phyloP scores from a whole-genome alignment of 2,888 invertebrate species.

The Dynastes grantii region DNA sequence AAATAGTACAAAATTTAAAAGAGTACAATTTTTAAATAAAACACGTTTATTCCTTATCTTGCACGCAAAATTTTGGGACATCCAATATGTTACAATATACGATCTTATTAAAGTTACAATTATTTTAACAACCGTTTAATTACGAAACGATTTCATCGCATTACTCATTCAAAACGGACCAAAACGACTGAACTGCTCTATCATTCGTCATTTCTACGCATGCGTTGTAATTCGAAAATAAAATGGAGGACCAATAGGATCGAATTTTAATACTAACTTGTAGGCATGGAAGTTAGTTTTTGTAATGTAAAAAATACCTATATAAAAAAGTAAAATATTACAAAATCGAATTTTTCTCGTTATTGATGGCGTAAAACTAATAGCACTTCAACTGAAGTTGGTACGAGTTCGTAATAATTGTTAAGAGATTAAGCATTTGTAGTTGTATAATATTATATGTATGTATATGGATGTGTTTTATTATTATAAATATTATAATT shows the following conservation, averaged over 20 bases:
- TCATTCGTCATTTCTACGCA: not conserved
- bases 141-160: not conserved
- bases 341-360: not conserved
- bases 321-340: not conserved
- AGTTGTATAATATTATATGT: not conserved
- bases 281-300: not conserved
- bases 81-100: not conserved
- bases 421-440: not conserved
- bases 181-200: not conserved
- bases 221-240: not conserved
- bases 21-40: too few species aligned
- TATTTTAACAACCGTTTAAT: not conserved
- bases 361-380: not conserved
- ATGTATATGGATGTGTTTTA: not conserved
- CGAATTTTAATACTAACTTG: constrained; percentile 1
- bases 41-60: too few species aligned
- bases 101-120: not conserved
- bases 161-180: not conserved
- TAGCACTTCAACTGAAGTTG: too few species aligned
- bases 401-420: not conserved
- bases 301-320: not conserved
- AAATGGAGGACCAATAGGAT: not conserved
- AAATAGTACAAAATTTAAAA: too few species aligned
- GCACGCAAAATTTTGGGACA: not conserved
- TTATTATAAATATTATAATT: not conserved